Evolutionary conservation across 2,797 vertebrate species (phyloP), one percentile per base, ranked within the genome.

Genomic region (Pseudochirops corinnae): DNA sequence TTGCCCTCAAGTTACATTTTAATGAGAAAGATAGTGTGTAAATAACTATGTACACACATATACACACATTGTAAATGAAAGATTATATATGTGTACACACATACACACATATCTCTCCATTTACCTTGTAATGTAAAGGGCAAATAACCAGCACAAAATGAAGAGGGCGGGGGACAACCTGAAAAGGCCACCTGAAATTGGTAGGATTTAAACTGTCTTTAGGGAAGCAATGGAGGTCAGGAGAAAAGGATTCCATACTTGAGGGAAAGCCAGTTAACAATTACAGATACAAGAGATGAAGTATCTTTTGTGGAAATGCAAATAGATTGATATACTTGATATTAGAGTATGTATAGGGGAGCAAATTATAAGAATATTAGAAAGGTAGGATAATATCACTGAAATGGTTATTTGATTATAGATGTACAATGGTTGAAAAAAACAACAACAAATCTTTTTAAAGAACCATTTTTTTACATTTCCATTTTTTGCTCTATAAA

Each of bases 361-460:
- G 16, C 90, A 58, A 91, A 90, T 91, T 91, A 90, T 53, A 58
- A 92, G 39, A 26, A 21, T 67, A 93, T 92, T 94, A 13, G 53
- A 95, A 39, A 90, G 29, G 91, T 67, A 74, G 11, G 52, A 96
- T n/a, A n/a, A 53, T 50, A 53, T 92, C 90, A 28, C 53, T 91
- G 29, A 90, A 90, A 58, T 94, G 53, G 53, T 31, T 39, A 50
- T 6, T 93, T 67, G 56, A 11, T 46, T 46, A 53, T 60, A 28
- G 93, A 96, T 33, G 21, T 56, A 5, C 56, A 58, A 0, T 56
- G 90, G 0, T 56, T 82, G n/a, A 82, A 50, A 26, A 62, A 18
- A 87, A 87, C 74, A 74, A 67, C 33, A 67, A 67, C 14, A 82
- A 46, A 50, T 90, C 55, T 90, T 93, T 18, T 92, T 26, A 33